Percentiles rank a stretch among this genome's conserved stretches.
Conservation (phyloP, 2,797 vertebrate species). For the Ctenochaetus hawaiiensis region DNA sequence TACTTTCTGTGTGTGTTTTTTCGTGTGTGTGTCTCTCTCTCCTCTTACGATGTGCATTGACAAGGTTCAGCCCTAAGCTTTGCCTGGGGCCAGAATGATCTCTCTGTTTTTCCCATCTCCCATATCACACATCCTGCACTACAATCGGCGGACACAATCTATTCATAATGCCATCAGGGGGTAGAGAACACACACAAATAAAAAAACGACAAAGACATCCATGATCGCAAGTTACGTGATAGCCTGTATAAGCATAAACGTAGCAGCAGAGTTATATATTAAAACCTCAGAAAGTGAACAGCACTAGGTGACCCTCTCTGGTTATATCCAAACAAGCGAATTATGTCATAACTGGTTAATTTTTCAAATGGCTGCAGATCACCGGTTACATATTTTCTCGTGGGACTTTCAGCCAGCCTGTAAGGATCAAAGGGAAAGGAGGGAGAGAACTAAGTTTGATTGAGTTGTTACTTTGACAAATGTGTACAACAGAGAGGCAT, state of each 20-base stretch:
- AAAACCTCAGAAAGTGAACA: constrained; percentile 26
- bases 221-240: constrained; percentile 52
- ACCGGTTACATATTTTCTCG: constrained; percentile 77
- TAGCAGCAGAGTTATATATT: constrained; percentile 14
- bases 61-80: constrained; percentile 81
- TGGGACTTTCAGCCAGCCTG: constrained; percentile 62
- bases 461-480: constrained; percentile 79
- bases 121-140: constrained; percentile 83
- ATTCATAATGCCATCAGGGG: constrained; percentile 83
- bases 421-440: constrained; percentile 72
- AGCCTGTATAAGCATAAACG: constrained; percentile 21
- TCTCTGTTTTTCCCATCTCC: constrained; percentile 86
- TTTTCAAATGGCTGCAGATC: constrained; percentile 66
- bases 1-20: constrained; percentile 8
- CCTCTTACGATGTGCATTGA: constrained; percentile 68
- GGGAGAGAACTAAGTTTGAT: constrained; percentile 59
- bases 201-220: constrained; percentile 72
- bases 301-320: constrained; percentile 20
- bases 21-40: constrained; percentile 15
- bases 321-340: constrained; percentile 46
- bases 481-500: constrained; percentile 78
- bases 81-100: constrained; percentile 80
- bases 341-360: constrained; percentile 67
- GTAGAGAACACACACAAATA: constrained; percentile 81
- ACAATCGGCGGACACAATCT: constrained; percentile 84